A percentile compares a stretch with the other conserved stretches of the same genome.
Conservation (phyloP, 1,140 invertebrate species). For the Temnothorax curvispinosus region DNA sequence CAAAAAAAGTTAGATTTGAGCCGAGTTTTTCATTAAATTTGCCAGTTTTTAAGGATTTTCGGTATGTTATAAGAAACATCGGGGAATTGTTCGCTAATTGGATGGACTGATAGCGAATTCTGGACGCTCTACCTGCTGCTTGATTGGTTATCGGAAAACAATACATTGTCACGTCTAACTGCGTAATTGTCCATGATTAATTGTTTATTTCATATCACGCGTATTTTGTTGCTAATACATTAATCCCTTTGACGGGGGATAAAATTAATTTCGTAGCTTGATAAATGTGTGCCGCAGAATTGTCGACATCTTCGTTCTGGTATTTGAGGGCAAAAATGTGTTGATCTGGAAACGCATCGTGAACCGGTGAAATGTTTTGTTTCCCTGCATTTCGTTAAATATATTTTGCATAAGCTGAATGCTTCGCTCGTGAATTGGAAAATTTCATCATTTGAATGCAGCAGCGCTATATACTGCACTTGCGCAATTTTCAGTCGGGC, state of each 20-base stretch:
- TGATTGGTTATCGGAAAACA: constrained; percentile 66
- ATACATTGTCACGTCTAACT: constrained; percentile 49
- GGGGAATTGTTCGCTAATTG: constrained; percentile 63
- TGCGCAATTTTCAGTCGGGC: constrained; percentile 24
- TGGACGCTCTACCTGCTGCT: not conserved
- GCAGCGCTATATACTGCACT: constrained; percentile 2
- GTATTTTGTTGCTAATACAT: constrained; percentile 39
- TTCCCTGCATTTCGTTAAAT: constrained; percentile 9
- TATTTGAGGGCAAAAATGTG: not conserved
- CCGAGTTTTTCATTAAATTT: not conserved
- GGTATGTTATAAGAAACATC: constrained; percentile 57
- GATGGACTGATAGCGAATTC: constrained; percentile 54
- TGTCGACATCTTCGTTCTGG: not conserved
- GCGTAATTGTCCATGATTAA: constrained; percentile 41
- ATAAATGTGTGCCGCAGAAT: not conserved
- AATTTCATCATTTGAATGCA: constrained; percentile 46
- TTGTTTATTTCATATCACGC: constrained; percentile 39
- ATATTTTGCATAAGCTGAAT: constrained; percentile 15
- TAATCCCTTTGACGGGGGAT: constrained; percentile 28
- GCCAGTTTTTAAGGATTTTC: constrained; percentile 52
- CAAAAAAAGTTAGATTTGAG: not conserved
- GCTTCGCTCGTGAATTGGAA: constrained; percentile 13
- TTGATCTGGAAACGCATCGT: constrained; percentile 4
- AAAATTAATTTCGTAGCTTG: constrained; percentile 26
- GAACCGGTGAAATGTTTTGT: not conserved